Base-by-base conservation (phyloP, 2,888 invertebrate genomes). In the Apamea monoglypha region DNA sequence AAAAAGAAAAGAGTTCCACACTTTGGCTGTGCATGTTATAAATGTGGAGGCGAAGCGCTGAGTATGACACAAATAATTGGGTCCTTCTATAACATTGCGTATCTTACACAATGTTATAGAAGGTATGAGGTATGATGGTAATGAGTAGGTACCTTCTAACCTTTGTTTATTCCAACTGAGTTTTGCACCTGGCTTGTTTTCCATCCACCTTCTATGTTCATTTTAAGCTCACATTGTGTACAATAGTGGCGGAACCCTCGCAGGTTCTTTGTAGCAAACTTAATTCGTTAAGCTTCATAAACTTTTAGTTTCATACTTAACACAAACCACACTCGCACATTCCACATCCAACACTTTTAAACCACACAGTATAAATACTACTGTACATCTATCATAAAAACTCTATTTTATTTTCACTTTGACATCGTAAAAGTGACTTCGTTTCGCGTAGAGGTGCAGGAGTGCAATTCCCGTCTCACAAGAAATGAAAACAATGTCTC, bases 341-440 rank as follows among this genome's bases (percentile, higher is more conserved):
- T 63, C 44, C 44, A 50, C 44, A 61, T 64, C 16, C 21, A 50
- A 83, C 81, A 61, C 36, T 69, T 76, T 86, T 40, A 78, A 78
- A 78, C 81, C 76, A 32, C 68, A 59, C 59, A 64, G 29, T 80
- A 32, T 78, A n/a, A n/a, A n/a, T n/a, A n/a, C n/a, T n/a, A n/a
- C n/a, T n/a, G n/a, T 80, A 86, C 78, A 85, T 85, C 73, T 79
- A 32, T 80, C 80, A 83, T 89, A 89, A 87, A 89, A 76, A 66
- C 72, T 53, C 78, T 75, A 85, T 87, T 88, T 87, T 86, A 87
- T 87, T 81, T 83, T 79, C 76, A 84, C 88, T 82, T 70, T 69
- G 77, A 75, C 84, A 73, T 90, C 89, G 87, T 91, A 91, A 89
- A 89, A 88, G 81, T 83, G 83, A 84, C 76, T 84, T 76, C 78